Conservation (phyloP, 2,888 invertebrate genomes). For the Drosophila algonquin region DNA sequence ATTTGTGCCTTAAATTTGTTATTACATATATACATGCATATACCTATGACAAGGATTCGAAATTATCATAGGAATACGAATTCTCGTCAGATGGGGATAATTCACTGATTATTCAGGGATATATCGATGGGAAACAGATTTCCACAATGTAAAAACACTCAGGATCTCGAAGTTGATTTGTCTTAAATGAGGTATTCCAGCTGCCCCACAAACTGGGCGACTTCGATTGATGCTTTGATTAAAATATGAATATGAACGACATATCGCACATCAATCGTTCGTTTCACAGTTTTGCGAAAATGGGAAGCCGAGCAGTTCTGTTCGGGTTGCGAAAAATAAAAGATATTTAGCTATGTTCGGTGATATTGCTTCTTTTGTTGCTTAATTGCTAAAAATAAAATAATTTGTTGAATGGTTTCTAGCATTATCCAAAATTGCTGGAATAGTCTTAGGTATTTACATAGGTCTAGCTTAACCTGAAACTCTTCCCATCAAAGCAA, state of each 20-base stretch:
- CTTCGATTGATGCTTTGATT: not conserved
- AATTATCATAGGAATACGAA: not conserved
- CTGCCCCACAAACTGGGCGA: not conserved
- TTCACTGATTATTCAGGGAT: not conserved
- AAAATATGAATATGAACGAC: not conserved
- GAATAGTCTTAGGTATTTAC: slow-evolving; percentile 44
- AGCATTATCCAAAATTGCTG: slow-evolving; percentile 20
- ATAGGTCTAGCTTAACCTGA: slow-evolving; percentile 18
- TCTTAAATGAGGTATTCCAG: no score
- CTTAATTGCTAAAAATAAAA: slow-evolving; percentile 16
- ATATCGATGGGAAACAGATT: no score
- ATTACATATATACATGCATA: not conserved
- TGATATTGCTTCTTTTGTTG: slow-evolving; percentile 14
- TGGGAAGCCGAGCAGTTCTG: not conserved
- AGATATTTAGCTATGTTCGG: slow-evolving; percentile 3
- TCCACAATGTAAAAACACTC: no score
- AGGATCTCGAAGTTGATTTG: not conserved
- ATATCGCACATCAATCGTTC: no score
- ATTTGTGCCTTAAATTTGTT: not conserved
- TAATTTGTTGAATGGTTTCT: slow-evolving; percentile 17
- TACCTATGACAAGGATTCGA: not conserved
- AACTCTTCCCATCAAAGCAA: not conserved
- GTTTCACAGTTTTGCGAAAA: no score
- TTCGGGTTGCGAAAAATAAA: not conserved
- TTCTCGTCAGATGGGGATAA: not conserved